Evolutionary conservation across 2,888 invertebrate species (phyloP), one percentile per base, ranked within the genome.

Genomic region (Meteorus colon): DNA sequence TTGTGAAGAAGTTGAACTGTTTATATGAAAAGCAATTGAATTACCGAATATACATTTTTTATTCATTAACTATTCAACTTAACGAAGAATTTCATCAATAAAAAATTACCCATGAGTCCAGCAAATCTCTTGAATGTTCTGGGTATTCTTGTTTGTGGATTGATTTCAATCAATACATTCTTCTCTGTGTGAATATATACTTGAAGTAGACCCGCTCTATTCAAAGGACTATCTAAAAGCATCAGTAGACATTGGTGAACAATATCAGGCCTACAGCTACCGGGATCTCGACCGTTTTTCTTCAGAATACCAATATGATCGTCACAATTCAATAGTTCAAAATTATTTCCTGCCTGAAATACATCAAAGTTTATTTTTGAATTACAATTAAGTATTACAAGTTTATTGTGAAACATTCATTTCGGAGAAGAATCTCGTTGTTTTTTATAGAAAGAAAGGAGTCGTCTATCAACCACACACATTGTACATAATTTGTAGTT

Each of bases 191-290:
- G 96, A 74, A 98, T 92, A 86, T 97, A 98, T 2, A 98, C 97
- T 92, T 99, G 98, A n/a, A 99, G 91, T 24, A 98, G 91, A 0
- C 98, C 98, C 63, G 98, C 98, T 84, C 99, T 92, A 89, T 99
- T 99, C 60, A 99, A 90, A 0, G 99, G 99, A 78, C 98, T 98
- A 89, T 99, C 99, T 91, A 99, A 94, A 67, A 99, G 91, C 98
- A 99, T 99, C 0, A 99, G 91, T 19, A 99, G 91, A 88, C 98
- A 99, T 90, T 99, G 99, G 90, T 99, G 99, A 0, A 97, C 94
- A 78, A 99, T 99, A 86, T 99, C 99, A 0, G 99, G 99, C 41
- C 99, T 92, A 86, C 97, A 97, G 2, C 95, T 93, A 0, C 96
- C 95, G 0, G 96, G 95, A 84, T 98, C 96, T 77, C 97, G 92